A percentile compares a stretch with the other conserved stretches of the same genome.
These are phyloP conservation scores for Zaprionus inermis DNA, from an alignment of 1,140 invertebrate species.

Conservation along the genomic window DNA sequence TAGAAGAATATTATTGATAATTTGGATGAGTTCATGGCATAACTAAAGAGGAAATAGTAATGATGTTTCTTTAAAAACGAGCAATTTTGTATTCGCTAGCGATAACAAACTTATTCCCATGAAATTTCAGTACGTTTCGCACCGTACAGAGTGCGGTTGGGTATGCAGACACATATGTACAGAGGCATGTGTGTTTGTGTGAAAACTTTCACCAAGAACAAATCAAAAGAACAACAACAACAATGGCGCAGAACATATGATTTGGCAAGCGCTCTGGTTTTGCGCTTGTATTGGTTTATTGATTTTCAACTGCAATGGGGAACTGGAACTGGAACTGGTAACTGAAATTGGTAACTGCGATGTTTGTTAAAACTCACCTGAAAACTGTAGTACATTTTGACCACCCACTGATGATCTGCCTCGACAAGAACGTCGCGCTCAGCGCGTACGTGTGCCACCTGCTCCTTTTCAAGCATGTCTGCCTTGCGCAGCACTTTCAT, in stretches of 20 bases:
- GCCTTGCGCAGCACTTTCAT: conserved; percentile 99
- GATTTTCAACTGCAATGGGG: conserved; percentile 60
- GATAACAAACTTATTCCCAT: not conserved
- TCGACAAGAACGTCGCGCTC: conserved; percentile 99
- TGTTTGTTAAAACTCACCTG: conserved; percentile 84
- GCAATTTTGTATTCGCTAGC: not conserved
- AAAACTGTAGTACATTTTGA: conserved; percentile 99
- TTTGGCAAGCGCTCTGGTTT: conserved; percentile 61
- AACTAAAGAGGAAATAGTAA: not conserved
- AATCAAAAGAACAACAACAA: conserved; percentile 49
- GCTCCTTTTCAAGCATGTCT: conserved; percentile 99
- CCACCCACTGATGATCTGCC: conserved; percentile 99
- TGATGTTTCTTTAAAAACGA: not conserved
- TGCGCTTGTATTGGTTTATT: conserved; percentile 79
- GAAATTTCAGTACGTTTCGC: conserved; percentile 14
- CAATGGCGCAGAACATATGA: conserved; percentile 66
- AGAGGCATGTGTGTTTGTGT: conserved; percentile 10
- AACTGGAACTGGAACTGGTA: conserved; percentile 5
- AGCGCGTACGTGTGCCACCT: conserved; percentile 98
- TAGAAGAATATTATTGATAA: not conserved
- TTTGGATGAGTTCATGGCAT: not conserved
- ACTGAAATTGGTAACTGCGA: not conserved
- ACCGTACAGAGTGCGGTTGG: conserved; percentile 13
- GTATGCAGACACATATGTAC: not conserved
- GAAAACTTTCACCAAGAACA: conserved; percentile 73